Percentiles rank a stretch among this genome's conserved stretches.
These are phyloP conservation scores for Thrips palmi DNA, from an alignment of 1,140 invertebrate species.

Conservation along the genomic window DNA sequence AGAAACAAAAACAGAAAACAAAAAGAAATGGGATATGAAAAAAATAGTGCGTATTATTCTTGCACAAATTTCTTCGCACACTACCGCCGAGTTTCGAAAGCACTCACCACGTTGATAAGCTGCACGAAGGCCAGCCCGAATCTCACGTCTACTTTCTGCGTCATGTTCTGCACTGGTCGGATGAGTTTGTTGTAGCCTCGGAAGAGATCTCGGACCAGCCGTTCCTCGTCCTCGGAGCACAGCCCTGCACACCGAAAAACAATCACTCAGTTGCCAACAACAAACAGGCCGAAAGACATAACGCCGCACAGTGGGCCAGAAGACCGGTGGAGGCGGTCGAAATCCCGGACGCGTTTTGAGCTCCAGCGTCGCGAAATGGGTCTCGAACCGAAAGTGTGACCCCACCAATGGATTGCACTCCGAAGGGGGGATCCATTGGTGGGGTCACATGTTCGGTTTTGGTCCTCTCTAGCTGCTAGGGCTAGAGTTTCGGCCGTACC, in stretches of 20 bases:
- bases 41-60: slow-evolving; percentile 1
- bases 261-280: too few relatives aligned
- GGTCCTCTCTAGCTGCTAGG: too few relatives aligned
- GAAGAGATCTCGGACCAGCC: slow-evolving; percentile 89
- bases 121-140: slow-evolving; percentile 97
- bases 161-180: slow-evolving; percentile 93
- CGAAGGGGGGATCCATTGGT: too few relatives aligned
- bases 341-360: slow-evolving; percentile 3
- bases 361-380: too few relatives aligned
- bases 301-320: slow-evolving; percentile 16
- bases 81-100: too few relatives aligned
- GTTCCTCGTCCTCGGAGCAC: slow-evolving; percentile 88
- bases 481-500: too few relatives aligned
- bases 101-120: slow-evolving; percentile 94
- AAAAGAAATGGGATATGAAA: neutral
- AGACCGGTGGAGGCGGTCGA: slow-evolving; percentile 15
- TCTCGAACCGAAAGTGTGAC: too few relatives aligned
- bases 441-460: too few relatives aligned
- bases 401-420: too few relatives aligned
- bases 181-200: slow-evolving; percentile 98
- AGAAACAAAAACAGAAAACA: neutral
- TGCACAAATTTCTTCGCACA: too few relatives aligned
- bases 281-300: slow-evolving; percentile 19
- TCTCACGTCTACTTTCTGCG: slow-evolving; percentile 85
- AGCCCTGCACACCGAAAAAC: slow-evolving; percentile 28